Base-by-base conservation (phyloP, 37 sponge, comb jelly and placozoan genomes). In the Oopsacas minuta region DNA sequence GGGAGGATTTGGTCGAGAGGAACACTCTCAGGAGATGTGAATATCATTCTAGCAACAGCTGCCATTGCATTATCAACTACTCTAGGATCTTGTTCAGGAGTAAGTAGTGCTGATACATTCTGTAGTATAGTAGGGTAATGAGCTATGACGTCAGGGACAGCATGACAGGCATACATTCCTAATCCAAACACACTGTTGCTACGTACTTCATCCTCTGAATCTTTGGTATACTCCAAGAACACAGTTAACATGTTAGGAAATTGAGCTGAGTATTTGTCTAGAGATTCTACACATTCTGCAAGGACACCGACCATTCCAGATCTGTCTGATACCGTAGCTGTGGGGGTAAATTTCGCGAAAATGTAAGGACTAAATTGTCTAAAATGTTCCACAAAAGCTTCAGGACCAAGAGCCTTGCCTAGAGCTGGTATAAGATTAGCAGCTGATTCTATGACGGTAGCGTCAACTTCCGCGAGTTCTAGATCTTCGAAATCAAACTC, bases 111-210 rank as follows among this genome's bases (percentile, higher is more conserved):
- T 36, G 93, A 93, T 75, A 95, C 83, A 25, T 84, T 39, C 46
- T 88, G 92, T 0, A 95, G 88, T 10, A 93, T 87, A 0, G 52
- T 69, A 5, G 82, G 87, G 42, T 93, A 95, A 0, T 91, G 85
- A 22, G 83, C 83, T 36, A 15, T 17, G 23, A 89, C 87, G 30
- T 86, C 87, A 32, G 91, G 85, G 3, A 86, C 34, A 36, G 84
- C 91, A 30, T 85, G 82, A 20, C 86, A 84, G 38, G 89, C 91
- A 15, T 93, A 83, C 37, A 92, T 39, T 25, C 96, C 96, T 75
- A 96, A n/a, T 0, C 92, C 94, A 52, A 83, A 96, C 35, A 92
- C 88, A 37, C 92, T 88, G 82, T 96, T 96, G 42, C 90, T 91
- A 52, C 90, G 82, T 28, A 96, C 96, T 38, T 96, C 96, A 49